Evolutionary conservation across 2,797 vertebrate genomes (phyloP).

Genomic region (Linurgus olivaceus): DNA sequence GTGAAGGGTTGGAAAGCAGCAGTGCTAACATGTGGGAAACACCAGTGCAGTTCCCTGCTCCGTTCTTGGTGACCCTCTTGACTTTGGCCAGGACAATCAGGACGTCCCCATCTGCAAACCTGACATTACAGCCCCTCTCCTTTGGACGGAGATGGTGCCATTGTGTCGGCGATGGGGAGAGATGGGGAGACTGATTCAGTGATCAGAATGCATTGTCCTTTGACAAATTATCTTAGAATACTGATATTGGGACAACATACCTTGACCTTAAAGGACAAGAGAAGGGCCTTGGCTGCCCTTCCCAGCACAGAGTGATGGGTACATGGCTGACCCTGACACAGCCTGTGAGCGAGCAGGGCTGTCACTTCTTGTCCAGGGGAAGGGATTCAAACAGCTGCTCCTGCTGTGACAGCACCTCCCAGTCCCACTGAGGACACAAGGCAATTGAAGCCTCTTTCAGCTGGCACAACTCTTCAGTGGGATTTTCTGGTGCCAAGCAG

Average conservation of each 20-base stretch:
- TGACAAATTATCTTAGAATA: neutral
- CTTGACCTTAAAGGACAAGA: neutral
- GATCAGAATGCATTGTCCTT: neutral
- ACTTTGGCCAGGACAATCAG: neutral
- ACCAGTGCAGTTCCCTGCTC: rapidly evolving
- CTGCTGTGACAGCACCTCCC: neutral
- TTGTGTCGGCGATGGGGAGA: neutral
- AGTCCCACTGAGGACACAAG: neutral
- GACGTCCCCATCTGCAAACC: neutral
- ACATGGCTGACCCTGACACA: rapidly evolving
- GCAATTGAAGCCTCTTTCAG: neutral
- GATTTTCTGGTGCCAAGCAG: neutral
- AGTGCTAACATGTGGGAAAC: rapidly evolving
- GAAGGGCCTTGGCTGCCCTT: neutral
- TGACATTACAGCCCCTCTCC: neutral
- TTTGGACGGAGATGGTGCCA: neutral
- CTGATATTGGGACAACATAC: neutral
- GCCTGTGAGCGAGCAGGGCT: neutral
- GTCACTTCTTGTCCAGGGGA: neutral
- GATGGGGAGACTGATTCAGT: too few species aligned
- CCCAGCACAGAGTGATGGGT: rapidly evolving
- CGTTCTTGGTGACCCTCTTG: rapidly evolving
- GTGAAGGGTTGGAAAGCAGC: neutral
- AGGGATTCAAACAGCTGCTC: neutral
- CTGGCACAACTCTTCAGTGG: neutral